Percentiles rank a stretch among this genome's conserved stretches.
These are phyloP conservation scores for Menidia beryllina DNA, from an alignment of 2,113 vertebrate species.

Conservation along the genomic window DNA sequence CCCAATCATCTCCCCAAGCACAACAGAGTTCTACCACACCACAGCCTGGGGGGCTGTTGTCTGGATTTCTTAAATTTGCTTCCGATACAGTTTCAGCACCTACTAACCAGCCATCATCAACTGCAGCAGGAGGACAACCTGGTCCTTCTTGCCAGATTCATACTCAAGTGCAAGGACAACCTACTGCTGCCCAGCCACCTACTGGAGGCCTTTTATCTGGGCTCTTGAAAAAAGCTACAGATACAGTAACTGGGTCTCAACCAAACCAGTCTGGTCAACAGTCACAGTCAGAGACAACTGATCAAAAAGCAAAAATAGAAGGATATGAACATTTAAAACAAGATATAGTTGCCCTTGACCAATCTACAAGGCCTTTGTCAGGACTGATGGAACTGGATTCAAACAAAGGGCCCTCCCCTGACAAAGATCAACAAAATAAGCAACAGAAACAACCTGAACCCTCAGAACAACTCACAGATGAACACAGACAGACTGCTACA, in stretches of 20 bases:
- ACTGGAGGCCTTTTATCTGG: constrained; percentile 71
- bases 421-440: constrained; percentile 29
- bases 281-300: constrained; percentile 20
- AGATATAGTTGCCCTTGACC: constrained; percentile 9
- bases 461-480: constrained; percentile 36
- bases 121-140: not conserved
- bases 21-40: constrained; percentile 53
- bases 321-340: constrained; percentile 26
- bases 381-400: constrained; percentile 19
- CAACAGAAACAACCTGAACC: constrained; percentile 19
- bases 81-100: constrained; percentile 63
- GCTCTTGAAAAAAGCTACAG: constrained; percentile 73
- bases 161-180: constrained; percentile 46
- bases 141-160: constrained; percentile 36
- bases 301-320: constrained; percentile 29
- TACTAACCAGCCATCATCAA: constrained; percentile 38
- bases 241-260: constrained; percentile 63
- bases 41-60: constrained; percentile 69
- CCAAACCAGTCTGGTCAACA: constrained; percentile 41
- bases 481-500: constrained; percentile 48
- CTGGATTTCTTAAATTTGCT: constrained; percentile 77
- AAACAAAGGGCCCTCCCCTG: constrained; percentile 23
- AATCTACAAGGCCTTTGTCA: constrained; percentile 57
- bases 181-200: constrained; percentile 35
- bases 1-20: constrained; percentile 48